A percentile compares a stretch with the other conserved stretches of the same genome.
phyloP scores from a whole-genome alignment of 2,113 vertebrate genomes.

The Sebastes fasciatus region DNA sequence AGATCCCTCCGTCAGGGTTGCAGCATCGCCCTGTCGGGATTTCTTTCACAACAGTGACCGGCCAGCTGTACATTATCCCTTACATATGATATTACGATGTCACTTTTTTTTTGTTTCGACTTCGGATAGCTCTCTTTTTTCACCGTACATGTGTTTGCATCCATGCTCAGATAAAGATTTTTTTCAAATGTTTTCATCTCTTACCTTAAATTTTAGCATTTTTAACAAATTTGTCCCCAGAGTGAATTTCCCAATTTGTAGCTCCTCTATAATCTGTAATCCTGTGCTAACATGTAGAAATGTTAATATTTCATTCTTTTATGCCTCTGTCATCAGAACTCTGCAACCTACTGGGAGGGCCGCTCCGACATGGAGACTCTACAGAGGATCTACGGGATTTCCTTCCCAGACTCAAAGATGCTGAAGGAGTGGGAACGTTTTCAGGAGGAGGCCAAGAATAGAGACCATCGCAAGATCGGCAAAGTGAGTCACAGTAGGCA shows the following conservation, averaged over 20 bases:
- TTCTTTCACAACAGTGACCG: too few species aligned
- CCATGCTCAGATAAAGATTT: too few species aligned
- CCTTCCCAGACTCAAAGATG: constrained; percentile 97
- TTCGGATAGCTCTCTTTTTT: too few species aligned
- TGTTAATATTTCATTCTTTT: neutral
- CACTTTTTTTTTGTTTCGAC: too few species aligned
- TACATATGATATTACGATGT: too few species aligned
- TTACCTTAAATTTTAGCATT: neutral
- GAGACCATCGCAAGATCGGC: constrained; percentile 98
- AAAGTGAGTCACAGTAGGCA: constrained; percentile 83
- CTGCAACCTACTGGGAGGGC: constrained; percentile 98
- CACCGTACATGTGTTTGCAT: too few species aligned
- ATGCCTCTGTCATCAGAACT: constrained; percentile 86
- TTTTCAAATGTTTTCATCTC: neutral
- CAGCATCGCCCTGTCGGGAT: too few species aligned
- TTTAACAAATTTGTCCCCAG: neutral
- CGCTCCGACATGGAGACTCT: constrained; percentile 97
- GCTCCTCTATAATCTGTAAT: neutral
- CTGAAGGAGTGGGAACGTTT: constrained; percentile 99
- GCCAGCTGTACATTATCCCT: too few species aligned
- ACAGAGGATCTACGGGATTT: constrained; percentile 97
- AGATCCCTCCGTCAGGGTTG: too few species aligned
- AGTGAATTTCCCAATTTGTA: neutral
- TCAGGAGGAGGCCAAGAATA: constrained; percentile 95
- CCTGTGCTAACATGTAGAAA: too few species aligned